Evolutionary conservation across 1,140 invertebrate genomes (phyloP).

Genomic region (Mya arenaria): DNA sequence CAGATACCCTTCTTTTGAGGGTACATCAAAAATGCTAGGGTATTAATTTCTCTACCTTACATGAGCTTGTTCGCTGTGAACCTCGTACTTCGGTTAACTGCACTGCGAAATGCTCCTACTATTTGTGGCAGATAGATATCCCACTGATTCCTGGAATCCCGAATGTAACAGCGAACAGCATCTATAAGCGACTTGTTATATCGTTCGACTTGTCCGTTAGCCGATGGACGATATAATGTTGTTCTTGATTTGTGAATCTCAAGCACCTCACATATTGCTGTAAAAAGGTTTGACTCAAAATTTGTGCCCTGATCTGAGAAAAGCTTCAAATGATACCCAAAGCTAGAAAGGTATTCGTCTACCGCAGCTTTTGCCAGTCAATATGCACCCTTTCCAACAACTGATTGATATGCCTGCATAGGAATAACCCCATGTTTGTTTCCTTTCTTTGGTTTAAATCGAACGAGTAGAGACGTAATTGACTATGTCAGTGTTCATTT

Average conservation of each 20-base stretch:
- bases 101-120: not conserved
- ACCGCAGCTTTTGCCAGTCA: not conserved
- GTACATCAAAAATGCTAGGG: no score
- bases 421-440: not conserved
- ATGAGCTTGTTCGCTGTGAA: constrained; percentile 11
- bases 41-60: not conserved
- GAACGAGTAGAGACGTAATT: not conserved
- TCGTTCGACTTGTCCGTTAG: not conserved
- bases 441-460: not conserved
- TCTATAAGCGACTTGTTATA: not conserved
- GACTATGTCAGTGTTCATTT: not conserved
- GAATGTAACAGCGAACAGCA: constrained; percentile 1
- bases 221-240: not conserved
- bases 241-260: not conserved
- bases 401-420: not conserved
- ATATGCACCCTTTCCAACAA: not conserved
- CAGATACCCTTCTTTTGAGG: no score
- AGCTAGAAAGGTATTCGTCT: not conserved
- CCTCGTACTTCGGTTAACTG: constrained; percentile 8
- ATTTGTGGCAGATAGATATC: constrained; percentile 2
- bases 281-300: not conserved
- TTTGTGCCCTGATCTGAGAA: constrained; percentile 2
- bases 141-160: not conserved
- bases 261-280: not conserved
- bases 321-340: not conserved